A percentile compares a stretch with the other conserved stretches of the same genome.
These are phyloP conservation scores for Pseudomyrmex flavicornis DNA, from an alignment of 1,140 invertebrate genomes.

Conservation along the genomic window DNA sequence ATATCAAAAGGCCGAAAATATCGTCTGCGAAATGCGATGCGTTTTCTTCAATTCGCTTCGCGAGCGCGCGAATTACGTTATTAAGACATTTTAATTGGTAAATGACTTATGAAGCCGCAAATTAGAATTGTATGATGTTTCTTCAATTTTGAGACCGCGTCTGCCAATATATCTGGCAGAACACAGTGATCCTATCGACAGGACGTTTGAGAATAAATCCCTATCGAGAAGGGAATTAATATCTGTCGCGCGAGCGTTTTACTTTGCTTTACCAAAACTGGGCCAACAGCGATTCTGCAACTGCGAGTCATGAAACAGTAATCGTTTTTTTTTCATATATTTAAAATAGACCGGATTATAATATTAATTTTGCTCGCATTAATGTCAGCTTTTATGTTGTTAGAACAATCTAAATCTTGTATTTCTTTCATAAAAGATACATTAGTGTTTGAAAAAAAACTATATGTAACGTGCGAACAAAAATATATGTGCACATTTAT, in stretches of 20 bases:
- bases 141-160: conserved; percentile 53
- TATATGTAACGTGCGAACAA: too few relatives aligned
- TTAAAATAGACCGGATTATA: conserved; percentile 17
- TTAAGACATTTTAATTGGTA: conserved; percentile 20
- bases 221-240: conserved; percentile 57
- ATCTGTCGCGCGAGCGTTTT: conserved; percentile 51
- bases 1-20: not conserved
- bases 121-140: conserved; percentile 58
- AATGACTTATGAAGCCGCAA: conserved; percentile 31
- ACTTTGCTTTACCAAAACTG: conserved; percentile 50
- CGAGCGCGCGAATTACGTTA: not conserved
- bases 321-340: conserved; percentile 8
- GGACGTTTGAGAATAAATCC: conserved; percentile 58
- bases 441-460: too few relatives aligned
- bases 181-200: conserved; percentile 50
- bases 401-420: too few relatives aligned
- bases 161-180: conserved; percentile 53
- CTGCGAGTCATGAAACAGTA: conserved; percentile 40
- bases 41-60: not conserved
- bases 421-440: too few relatives aligned
- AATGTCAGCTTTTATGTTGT: not conserved
- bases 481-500: too few relatives aligned
- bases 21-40: not conserved
- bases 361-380: conserved; percentile 2
- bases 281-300: conserved; percentile 48